phyloP scores from a whole-genome alignment of 53 echinoderm and acorn worm species.

The Mesocentrotus franciscanus region DNA sequence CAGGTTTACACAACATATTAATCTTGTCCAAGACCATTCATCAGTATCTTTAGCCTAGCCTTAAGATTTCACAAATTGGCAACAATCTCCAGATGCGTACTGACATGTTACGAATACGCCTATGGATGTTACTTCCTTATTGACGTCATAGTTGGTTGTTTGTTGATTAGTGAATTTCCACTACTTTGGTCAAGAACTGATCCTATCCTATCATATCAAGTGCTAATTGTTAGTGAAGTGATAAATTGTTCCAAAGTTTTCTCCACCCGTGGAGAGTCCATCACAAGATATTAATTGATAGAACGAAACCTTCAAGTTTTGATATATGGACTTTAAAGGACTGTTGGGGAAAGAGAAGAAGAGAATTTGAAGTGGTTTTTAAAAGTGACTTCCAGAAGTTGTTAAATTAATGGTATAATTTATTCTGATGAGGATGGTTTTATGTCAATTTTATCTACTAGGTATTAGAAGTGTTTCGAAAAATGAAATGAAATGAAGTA shows the following conservation, averaged over 20 bases:
- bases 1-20: neutral
- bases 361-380: neutral
- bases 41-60: neutral
- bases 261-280: too few species aligned
- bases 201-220: neutral
- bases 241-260: neutral
- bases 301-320: neutral
- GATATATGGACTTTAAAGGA: neutral
- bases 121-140: neutral
- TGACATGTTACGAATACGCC: conserved; percentile 14
- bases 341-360: neutral
- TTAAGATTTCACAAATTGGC: neutral
- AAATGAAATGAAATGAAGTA: neutral
- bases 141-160: neutral
- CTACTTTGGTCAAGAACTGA: neutral
- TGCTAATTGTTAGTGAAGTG: neutral
- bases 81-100: neutral
- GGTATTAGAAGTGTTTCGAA: neutral
- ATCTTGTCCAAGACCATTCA: neutral
- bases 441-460: neutral
- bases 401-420: neutral
- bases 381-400: neutral
- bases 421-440: neutral
- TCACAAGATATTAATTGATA: conserved; percentile 12
- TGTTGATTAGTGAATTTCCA: neutral